Percentiles rank a stretch among this genome's conserved stretches.
Conservation (phyloP, 1,140 invertebrate species). For the Meloidogyne hapla region DNA sequence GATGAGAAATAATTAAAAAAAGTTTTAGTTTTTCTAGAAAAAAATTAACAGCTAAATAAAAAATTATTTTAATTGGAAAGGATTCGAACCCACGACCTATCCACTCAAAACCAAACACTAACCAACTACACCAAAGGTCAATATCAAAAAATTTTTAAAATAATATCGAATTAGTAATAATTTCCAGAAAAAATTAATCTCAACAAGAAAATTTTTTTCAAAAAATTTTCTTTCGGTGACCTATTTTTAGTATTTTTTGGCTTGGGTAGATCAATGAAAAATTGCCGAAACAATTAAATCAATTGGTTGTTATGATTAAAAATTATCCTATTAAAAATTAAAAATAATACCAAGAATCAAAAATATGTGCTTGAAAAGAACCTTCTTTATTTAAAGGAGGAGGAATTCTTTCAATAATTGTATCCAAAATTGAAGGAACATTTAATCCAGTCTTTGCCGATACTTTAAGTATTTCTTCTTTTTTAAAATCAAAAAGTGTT, state of each 20-base stretch:
- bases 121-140: no score
- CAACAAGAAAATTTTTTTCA: not conserved
- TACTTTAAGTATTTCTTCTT: slow-evolving; percentile 72
- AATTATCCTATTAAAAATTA: not conserved
- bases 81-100: not conserved
- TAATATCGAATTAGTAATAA: no score
- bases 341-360: slow-evolving; percentile 82
- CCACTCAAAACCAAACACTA: no score
- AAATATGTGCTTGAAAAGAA: slow-evolving; percentile 78
- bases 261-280: no score
- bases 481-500: slow-evolving; percentile 80
- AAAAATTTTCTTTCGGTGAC: not conserved
- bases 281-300: no score
- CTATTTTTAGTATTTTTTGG: no score
- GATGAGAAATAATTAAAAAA: not conserved
- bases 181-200: no score
- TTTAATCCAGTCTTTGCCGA: slow-evolving; percentile 75
- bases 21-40: not conserved
- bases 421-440: slow-evolving; percentile 64
- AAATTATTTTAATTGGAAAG: not conserved
- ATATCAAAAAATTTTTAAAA: no score
- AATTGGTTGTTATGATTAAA: no score
- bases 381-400: slow-evolving; percentile 70
- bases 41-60: not conserved
- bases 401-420: slow-evolving; percentile 66